Percentiles rank a stretch among this genome's conserved stretches.
Conservation (phyloP, 2,888 invertebrate species). For the Agelastica alni region DNA sequence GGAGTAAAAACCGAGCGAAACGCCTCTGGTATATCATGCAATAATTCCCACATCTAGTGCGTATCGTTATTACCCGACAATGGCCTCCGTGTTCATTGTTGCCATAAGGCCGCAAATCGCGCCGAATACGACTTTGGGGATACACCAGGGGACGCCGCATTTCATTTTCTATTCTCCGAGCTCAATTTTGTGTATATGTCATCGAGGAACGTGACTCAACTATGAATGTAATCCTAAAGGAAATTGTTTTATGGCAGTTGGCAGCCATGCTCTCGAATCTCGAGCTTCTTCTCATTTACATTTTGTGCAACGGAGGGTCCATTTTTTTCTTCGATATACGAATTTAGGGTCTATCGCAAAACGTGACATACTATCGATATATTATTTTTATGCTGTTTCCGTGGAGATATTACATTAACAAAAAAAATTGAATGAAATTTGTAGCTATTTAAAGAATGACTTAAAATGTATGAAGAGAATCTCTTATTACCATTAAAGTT, state of each 20-base stretch:
- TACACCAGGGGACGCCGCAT: conserved; percentile 45
- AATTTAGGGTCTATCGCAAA: no score
- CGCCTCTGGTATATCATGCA: conserved; percentile 41
- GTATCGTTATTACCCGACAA: conserved; percentile 37
- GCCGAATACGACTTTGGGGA: conserved; percentile 20
- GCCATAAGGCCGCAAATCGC: conserved; percentile 41
- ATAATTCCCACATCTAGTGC: conserved; percentile 42
- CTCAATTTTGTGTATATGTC: conserved; percentile 56
- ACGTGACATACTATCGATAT: no score
- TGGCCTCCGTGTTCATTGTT: conserved; percentile 36
- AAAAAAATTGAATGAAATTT: no score
- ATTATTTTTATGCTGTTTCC: no score
- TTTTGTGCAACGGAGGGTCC: conserved; percentile 32
- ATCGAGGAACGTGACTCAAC: conserved; percentile 56
- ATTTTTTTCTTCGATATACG: conserved; percentile 10
- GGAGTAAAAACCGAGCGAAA: neutral
- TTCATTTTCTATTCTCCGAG: conserved; percentile 51
- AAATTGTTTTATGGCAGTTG: conserved; percentile 55
- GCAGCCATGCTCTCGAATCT: conserved; percentile 45
- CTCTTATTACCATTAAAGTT: no score
- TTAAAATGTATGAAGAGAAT: no score
- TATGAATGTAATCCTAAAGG: conserved; percentile 50
- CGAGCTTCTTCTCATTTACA: conserved; percentile 42
- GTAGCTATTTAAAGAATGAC: no score
- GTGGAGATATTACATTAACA: no score